Base-by-base conservation (phyloP, 2,113 vertebrate species). In the Leptosomus discolor region DNA sequence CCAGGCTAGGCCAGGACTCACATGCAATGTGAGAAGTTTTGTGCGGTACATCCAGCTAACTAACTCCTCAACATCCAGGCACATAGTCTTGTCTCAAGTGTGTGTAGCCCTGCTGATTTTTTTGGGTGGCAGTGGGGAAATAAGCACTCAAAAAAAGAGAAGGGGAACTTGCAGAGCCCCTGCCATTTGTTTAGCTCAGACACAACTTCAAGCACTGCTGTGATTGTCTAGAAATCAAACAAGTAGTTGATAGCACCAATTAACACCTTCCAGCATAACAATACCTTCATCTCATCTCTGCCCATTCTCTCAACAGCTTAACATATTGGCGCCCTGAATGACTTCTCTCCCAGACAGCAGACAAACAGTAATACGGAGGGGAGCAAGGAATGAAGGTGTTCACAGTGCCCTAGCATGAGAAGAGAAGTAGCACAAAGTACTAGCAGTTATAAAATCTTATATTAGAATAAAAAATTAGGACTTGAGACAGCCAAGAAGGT, bases 211-310 rank as follows among this genome's bases (percentile, higher is more conserved):
- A 96, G 90, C 93, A 57, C 85, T 67, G 81, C 48, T n/a, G 92
- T 91, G 93, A 94, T 88, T 90, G 88, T 94, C 92, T 95, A 92
- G 92, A 94, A 97, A 93, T 93, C 94, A 93, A 97, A 94, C 96
- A 96, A 96, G 94, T 94, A 95, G 92, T 80, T 94, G 94, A 97
- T 94, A 97, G 94, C 94, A 85, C 90, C 94, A 96, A 95, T 97
- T 97, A 95, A 92, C 95, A 97, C 96, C 96, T 97, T 86, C 82
- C 88, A 95, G 95, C 63, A 92, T 93, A 96, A 97, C 93, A 97
- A 97, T 96, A 96, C 95, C 94, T 96, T 96, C 97, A 97, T 90
- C 90, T 78, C 93, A 95, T 19, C 85, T 85, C 90, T 92, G 71
- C 75, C 74, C 82, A 93, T 96, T 96, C 93, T 93, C 78, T 80